Conservation (phyloP, 2,797 vertebrate species). For the Percopsis omiscomaycus region DNA sequence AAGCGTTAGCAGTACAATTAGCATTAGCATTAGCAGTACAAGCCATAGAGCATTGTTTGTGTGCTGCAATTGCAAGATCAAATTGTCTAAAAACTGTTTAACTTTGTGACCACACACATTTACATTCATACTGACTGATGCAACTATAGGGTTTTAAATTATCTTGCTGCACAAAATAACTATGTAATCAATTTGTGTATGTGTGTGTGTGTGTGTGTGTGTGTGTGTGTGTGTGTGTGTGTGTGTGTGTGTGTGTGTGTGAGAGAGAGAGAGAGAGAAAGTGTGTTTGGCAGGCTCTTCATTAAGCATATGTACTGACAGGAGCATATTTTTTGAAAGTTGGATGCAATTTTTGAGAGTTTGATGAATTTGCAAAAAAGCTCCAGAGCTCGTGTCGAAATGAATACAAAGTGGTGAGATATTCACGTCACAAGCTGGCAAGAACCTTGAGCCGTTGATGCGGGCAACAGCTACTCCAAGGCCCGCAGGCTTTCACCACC, state of each 20-base stretch:
- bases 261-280: not conserved
- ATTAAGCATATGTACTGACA: constrained; percentile 27
- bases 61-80: not conserved
- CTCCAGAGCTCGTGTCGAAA: not conserved
- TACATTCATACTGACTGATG: constrained; percentile 20
- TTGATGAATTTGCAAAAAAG: constrained; percentile 34
- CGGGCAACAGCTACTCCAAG: constrained; percentile 22
- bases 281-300: not conserved
- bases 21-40: too few species aligned
- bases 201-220: not conserved
- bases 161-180: constrained; percentile 27
- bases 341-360: constrained; percentile 20
- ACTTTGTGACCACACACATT: not conserved
- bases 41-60: too few species aligned
- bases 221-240: too few species aligned
- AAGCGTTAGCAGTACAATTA: too few species aligned
- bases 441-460: constrained; percentile 31
- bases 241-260: constrained; percentile 3
- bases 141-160: constrained; percentile 13
- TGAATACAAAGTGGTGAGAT: constrained; percentile 20
- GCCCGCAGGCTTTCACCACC: constrained; percentile 34
- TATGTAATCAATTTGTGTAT: not conserved
- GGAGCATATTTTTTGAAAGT: constrained; percentile 1
- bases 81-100: not conserved
- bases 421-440: constrained; percentile 27